Base-by-base conservation (phyloP, 1,140 invertebrate genomes). In the Penaeus chinensis region DNA sequence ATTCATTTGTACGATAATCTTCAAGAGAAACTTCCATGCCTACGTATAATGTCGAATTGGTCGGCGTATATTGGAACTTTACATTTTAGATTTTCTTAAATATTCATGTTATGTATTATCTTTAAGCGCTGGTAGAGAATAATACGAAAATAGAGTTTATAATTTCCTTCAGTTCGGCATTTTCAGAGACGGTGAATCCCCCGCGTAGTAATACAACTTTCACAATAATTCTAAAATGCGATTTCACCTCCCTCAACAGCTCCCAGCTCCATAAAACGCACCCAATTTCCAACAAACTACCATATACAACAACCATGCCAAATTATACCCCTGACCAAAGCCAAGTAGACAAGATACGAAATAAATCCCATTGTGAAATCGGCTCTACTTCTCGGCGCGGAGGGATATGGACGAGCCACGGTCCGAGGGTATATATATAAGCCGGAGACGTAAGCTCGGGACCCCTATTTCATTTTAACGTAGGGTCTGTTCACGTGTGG, bases 401-500 rank as follows among this genome's bases (percentile, higher is more conserved):
- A 88, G 19, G 63, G 22, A n/a, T 7, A 27, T 19, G 54, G 18
- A 5, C n/a, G 87, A 37, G 20, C 22, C 18, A 20, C 63, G 87
- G 82, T 62, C 82, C 20, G 86, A 90, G 77, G 81, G 83, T 93
- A 93, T 93, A 93, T 93, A 93, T 92, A 87, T 78, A n/a, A n/a
- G n/a, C 24, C 24, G 54, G 77, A 84, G 91, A 69, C 91, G 90
- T 90, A 90, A 89, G 92, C 92, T 91, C 91, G 91, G 88, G 89
- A 92, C 93, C 93, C 93, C 94, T 94, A 94, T 94, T 93, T 94
- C 94, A 94, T 93, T 92, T 82, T 92, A 93, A 92, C 93, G 92
- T 92, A 93, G 94, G 93, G 94, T 93, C 92, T 92, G 92, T 93
- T 92, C 92, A 93, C 92, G 93, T 93, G 94, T 92, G 94, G 93